Percentiles rank a stretch among this genome's conserved stretches.
phyloP scores from a whole-genome alignment of 2,797 vertebrate genomes.

The Muscicapa comitata region DNA sequence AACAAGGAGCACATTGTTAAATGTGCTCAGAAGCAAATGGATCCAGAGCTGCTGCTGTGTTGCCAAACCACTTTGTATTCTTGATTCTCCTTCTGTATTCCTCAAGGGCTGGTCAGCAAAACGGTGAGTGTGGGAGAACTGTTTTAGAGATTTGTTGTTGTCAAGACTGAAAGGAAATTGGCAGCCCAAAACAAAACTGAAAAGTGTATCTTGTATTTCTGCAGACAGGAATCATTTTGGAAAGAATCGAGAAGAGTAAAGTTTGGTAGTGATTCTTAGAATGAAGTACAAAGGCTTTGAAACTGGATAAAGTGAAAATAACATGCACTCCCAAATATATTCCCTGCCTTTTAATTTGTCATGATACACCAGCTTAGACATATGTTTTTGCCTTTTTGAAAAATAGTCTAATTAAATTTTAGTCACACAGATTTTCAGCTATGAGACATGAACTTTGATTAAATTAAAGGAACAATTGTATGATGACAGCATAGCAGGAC shows the following conservation, averaged over 20 bases:
- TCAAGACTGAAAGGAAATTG: slow-evolving; percentile 2
- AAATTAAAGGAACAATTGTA: background rate
- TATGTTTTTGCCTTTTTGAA: background rate
- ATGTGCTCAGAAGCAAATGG: background rate
- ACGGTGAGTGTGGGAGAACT: background rate
- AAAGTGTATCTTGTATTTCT: background rate
- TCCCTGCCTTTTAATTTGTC: background rate
- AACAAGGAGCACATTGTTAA: background rate
- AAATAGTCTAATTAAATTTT: background rate
- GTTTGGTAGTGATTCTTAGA: background rate
- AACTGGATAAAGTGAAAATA: background rate
- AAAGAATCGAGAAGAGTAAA: background rate
- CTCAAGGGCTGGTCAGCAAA: slow-evolving; percentile 31
- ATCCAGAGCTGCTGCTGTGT: background rate
- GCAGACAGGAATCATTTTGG: background rate
- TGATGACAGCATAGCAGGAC: background rate
- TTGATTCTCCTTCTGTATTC: background rate
- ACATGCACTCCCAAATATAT: background rate
- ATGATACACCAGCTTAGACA: background rate
- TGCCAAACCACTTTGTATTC: background rate
- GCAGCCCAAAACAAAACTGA: slow-evolving; percentile 16
- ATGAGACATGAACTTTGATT: background rate
- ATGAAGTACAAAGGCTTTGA: background rate
- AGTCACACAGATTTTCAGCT: background rate
- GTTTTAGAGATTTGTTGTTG: slow-evolving; percentile 23